Percentiles rank a stretch among this genome's conserved stretches.
phyloP scores from a whole-genome alignment of 2,888 invertebrate species.

The Pogonocherus hispidulus region DNA sequence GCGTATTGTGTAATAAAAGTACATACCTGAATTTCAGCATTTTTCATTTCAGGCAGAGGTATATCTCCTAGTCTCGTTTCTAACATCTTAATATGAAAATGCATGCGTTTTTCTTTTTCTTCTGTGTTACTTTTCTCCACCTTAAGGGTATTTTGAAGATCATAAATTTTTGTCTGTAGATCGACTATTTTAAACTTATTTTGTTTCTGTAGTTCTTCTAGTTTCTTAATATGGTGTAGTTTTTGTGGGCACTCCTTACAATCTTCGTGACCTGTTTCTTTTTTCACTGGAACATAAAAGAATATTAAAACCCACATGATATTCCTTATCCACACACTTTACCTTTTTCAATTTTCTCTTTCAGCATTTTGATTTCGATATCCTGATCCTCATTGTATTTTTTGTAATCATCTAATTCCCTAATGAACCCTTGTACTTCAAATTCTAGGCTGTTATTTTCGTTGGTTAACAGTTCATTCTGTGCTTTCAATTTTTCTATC shows the following conservation, averaged over 20 bases:
- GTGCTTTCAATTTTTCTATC: neutral
- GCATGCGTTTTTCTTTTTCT: neutral
- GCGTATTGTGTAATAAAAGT: neutral
- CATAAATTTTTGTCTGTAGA: neutral
- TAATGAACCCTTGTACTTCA: slow-evolving; percentile 11
- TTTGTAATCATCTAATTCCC: neutral
- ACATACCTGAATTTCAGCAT: neutral
- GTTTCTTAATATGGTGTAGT: neutral
- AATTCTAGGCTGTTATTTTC: slow-evolving; percentile 2
- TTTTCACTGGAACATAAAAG: neutral
- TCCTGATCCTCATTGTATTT: neutral
- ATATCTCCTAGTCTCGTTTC: neutral
- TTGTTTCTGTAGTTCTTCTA: neutral
- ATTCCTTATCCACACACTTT: too few species aligned
- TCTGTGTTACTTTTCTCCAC: neutral
- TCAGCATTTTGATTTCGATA: neutral
- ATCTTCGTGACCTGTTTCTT: neutral
- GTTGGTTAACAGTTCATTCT: neutral
- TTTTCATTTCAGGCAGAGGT: neutral
- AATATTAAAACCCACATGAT: too few species aligned
- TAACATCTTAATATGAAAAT: neutral
- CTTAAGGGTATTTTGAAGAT: neutral
- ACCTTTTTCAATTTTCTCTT: neutral
- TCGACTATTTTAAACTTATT: neutral
- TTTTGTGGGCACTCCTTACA: neutral